Base-by-base conservation (phyloP, 2,888 invertebrate genomes). In the Lacanobia oleracea region DNA sequence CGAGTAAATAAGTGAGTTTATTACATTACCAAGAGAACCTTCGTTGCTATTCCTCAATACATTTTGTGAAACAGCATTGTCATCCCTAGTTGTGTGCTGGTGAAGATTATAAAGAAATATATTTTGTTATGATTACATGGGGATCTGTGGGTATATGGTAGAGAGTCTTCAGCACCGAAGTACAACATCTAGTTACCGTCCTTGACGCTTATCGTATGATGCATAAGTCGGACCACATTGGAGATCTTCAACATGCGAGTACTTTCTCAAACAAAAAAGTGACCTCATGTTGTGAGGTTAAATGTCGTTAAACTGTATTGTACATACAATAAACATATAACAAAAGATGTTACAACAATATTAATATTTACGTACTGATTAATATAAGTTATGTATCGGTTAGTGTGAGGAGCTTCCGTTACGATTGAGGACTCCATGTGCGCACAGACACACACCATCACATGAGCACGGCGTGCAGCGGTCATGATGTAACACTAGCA, bases 401-500 rank as follows among this genome's bases (percentile, higher is more conserved):
- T 54, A 12, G 10, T 27, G 65, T 27, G 37, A 12, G 33, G 54
- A 48, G 62, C 63, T 77, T 75, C 63, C 54, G 68, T 14, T 14
- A 50, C 50, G 53, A 4, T 33, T 18, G 54, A 27, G n/a, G 51
- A 56, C 21, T 16, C 21, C 53, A 27, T 5, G 43, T 21, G 43
- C n/a, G 27, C 37, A 9, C 48, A 33, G 48, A 56, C 57, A 43
- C 60, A 53, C 43, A 48, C 37, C n/a, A 12, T n/a, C 70, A 53
- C 43, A 27, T 8, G 18, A 8, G 45, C 9, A 9, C 27, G n/a
- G n/a, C n/a, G n/a, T n/a, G n/a, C n/a, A 27, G 53, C 62, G 23
- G 40, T 18, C 16, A n/a, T 65, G 78, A 65, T 53, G 78, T 81
- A 81, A 77, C n/a, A n/a, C 21, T 33, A 43, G 37, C 61, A 81